Evolutionary conservation across 2,113 vertebrate genomes (phyloP).

Genomic region (Pampusana beccarii): DNA sequence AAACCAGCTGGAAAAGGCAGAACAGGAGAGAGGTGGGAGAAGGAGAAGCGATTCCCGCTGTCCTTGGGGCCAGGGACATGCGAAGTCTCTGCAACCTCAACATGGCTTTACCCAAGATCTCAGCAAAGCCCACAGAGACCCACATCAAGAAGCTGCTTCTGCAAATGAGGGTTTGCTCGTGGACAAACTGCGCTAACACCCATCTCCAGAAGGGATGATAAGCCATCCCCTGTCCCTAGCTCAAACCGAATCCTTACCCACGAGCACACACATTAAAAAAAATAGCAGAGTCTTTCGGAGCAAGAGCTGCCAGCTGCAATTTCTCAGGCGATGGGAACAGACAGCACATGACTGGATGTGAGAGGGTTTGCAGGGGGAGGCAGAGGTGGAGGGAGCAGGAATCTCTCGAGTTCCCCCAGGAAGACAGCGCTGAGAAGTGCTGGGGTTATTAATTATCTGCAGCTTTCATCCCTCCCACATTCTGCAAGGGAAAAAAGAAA

Average conservation of each 20-base stretch:
- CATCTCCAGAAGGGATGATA: not conserved
- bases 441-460: conserved; percentile 18
- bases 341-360: conserved; percentile 13
- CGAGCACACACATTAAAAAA: not conserved
- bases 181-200: not conserved
- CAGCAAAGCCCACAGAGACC: not conserved
- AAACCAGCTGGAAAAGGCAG: not conserved
- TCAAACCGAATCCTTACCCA: not conserved
- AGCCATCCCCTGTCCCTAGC: not conserved
- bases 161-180: not conserved
- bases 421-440: not conserved
- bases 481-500: not conserved
- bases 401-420: conserved; percentile 1
- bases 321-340: conserved; percentile 2
- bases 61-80: not conserved
- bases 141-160: not conserved
- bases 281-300: not conserved
- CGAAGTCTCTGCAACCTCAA: not conserved
- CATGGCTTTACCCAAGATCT: not conserved
- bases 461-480: conserved; percentile 52
- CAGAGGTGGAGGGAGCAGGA: conserved; percentile 24
- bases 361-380: conserved; percentile 9
- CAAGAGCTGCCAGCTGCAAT: conserved; percentile 40
- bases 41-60: not conserved
- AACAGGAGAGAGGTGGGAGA: not conserved